phyloP scores from a whole-genome alignment of 2,113 vertebrate genomes.

The Alectura lathami region DNA sequence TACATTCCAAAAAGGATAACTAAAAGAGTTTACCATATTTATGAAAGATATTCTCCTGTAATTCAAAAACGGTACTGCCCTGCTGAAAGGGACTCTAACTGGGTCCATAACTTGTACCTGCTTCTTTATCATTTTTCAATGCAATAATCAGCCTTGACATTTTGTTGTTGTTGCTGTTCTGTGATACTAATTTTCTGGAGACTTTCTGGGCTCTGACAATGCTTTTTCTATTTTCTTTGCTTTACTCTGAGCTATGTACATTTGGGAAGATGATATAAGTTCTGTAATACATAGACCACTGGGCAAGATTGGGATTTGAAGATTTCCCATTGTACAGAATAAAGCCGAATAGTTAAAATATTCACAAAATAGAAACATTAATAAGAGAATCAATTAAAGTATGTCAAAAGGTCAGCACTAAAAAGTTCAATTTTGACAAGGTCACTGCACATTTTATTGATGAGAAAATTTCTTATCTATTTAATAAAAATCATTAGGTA shows the following conservation, averaged over 20 bases:
- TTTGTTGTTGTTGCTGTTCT: background rate
- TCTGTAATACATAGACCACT: background rate
- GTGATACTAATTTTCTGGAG: background rate
- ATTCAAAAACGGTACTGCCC: rapidly evolving
- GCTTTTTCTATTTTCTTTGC: background rate
- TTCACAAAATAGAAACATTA: background rate
- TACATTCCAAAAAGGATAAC: background rate
- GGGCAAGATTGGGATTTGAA: background rate
- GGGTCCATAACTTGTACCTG: rapidly evolving
- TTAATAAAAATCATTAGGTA: background rate
- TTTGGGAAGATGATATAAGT: background rate
- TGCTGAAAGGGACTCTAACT: background rate
- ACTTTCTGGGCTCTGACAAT: background rate
- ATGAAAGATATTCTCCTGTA: background rate
- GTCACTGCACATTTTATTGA: background rate
- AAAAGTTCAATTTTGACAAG: background rate
- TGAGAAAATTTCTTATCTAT: background rate
- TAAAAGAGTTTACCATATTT: background rate
- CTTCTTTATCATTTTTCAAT: background rate
- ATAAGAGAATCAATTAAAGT: conserved; percentile 2
- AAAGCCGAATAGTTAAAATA: background rate
- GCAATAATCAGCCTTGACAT: background rate
- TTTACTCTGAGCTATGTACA: background rate
- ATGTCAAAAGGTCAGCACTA: background rate
- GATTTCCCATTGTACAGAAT: background rate